phyloP scores from a whole-genome alignment of 1,140 invertebrate genomes.

The Sinella curviseta region DNA sequence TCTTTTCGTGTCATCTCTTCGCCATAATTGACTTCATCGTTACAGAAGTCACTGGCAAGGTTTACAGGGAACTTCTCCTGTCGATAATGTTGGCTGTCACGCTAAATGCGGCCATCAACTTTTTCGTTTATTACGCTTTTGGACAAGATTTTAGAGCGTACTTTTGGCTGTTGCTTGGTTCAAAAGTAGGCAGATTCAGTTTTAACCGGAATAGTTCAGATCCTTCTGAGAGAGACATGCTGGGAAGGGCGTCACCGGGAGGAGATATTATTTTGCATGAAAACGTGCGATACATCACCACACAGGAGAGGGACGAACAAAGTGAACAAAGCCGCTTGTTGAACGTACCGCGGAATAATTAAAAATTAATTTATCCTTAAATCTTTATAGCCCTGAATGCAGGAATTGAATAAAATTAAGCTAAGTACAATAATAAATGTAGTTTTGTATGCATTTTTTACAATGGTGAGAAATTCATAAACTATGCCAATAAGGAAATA shows the following conservation, averaged over 20 bases:
- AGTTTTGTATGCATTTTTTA: neutral
- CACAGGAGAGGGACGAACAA: too few species aligned
- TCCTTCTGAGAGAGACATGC: too few species aligned
- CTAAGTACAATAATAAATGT: neutral
- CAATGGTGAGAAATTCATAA: neutral
- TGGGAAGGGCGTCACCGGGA: too few species aligned
- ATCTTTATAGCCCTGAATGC: too few species aligned
- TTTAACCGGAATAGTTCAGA: too few species aligned
- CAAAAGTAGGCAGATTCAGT: too few species aligned
- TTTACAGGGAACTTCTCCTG: neutral
- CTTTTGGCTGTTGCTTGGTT: too few species aligned
- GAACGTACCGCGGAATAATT: too few species aligned
- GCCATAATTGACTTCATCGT: neutral
- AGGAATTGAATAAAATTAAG: neutral
- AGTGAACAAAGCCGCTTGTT: too few species aligned
- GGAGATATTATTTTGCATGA: too few species aligned
- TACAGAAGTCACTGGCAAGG: neutral
- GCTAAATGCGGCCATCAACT: neutral
- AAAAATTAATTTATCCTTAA: too few species aligned
- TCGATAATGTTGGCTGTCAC: neutral
- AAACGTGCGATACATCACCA: too few species aligned
- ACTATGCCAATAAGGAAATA: neutral
- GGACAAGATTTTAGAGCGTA: neutral
- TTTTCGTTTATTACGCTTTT: neutral
- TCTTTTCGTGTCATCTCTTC: neutral